These are phyloP conservation scores for Chaenodraco wilsoni DNA, from an alignment of 2,797 vertebrate genomes.

Conservation along the genomic window DNA sequence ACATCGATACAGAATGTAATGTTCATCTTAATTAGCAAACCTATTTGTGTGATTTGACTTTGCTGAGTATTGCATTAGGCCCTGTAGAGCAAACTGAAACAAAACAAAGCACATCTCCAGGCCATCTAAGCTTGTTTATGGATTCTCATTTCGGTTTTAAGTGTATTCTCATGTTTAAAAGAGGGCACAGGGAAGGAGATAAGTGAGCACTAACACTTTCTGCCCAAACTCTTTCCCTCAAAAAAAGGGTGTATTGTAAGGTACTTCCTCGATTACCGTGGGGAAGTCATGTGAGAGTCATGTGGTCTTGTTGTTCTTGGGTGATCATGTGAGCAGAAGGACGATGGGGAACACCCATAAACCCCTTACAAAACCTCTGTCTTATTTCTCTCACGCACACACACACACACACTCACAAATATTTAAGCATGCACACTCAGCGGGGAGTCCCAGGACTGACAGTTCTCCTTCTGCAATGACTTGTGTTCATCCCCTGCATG, in stretches of 20 bases:
- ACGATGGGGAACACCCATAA: constrained; percentile 72
- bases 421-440: constrained; percentile 13
- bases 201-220: neutral
- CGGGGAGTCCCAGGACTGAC: constrained; percentile 66
- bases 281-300: constrained; percentile 80
- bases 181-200: neutral
- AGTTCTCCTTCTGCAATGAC: constrained; percentile 74
- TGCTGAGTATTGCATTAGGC: no score
- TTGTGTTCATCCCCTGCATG: constrained; percentile 44
- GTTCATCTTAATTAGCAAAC: neutral
- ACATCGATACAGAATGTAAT: neutral
- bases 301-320: constrained; percentile 72
- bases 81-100: neutral
- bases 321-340: constrained; percentile 76
- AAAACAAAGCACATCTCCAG: constrained; percentile 4
- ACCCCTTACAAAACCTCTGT: constrained; percentile 40
- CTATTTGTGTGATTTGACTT: neutral
- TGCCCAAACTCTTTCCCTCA: neutral
- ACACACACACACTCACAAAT: constrained; percentile 28
- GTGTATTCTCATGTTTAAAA: neutral
- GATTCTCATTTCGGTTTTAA: constrained; percentile 11
- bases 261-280: constrained; percentile 41
- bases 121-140: neutral
- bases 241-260: constrained; percentile 4
- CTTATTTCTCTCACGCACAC: constrained; percentile 27